Percentiles rank a stretch among this genome's conserved stretches.
phyloP scores from a whole-genome alignment of 2,113 vertebrate species.

The Phainopepla nitens region DNA sequence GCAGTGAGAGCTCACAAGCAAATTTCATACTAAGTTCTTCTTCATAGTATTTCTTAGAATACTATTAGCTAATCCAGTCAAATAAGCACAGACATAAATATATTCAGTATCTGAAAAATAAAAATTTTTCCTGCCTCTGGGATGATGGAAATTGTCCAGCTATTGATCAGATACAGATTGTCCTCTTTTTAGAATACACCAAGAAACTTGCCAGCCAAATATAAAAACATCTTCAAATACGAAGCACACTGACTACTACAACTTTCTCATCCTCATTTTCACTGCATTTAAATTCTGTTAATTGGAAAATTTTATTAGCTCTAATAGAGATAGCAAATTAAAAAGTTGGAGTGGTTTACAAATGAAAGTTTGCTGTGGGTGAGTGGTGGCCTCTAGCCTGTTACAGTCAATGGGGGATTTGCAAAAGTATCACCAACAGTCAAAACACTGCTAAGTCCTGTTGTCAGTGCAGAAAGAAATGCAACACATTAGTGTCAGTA shows the following conservation, averaged over 20 bases:
- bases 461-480: background rate
- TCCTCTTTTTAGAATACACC: background rate
- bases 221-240: background rate
- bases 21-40: background rate
- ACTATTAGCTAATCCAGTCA: background rate
- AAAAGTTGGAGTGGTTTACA: background rate
- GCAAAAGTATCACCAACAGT: background rate
- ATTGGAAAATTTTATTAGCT: background rate
- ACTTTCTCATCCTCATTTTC: background rate
- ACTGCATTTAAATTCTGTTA: background rate
- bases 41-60: background rate
- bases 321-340: background rate
- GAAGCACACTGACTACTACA: background rate
- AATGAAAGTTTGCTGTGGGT: background rate
- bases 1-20: background rate
- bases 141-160: background rate
- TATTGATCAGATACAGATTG: background rate
- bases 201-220: background rate
- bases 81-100: background rate
- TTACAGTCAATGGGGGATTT: background rate
- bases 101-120: background rate
- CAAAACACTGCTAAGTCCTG: background rate
- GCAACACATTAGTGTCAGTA: background rate
- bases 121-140: background rate
- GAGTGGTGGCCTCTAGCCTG: background rate